Evolutionary conservation across 92 coral and sea anemone genomes (phyloP).

Genomic region (Plumapathes pennacea): DNA sequence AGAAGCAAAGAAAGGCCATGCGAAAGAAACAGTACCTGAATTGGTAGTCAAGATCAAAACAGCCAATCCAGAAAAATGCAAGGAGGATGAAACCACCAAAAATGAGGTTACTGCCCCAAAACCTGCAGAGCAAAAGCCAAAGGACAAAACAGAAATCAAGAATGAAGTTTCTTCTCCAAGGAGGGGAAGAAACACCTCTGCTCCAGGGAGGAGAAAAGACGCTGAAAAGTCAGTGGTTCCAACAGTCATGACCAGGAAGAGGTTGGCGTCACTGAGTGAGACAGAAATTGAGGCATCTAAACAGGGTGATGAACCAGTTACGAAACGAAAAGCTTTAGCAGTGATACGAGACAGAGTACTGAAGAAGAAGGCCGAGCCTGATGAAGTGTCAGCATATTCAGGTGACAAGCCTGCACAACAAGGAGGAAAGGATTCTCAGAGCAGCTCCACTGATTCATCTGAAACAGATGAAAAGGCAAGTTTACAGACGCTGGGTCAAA

Average conservation of each 20-base stretch:
- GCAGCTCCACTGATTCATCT: too few relatives aligned
- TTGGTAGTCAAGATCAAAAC: not conserved
- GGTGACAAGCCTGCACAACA: too few relatives aligned
- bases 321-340: too few relatives aligned
- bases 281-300: conserved; percentile 22
- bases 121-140: too few relatives aligned
- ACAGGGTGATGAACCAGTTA: too few relatives aligned
- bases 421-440: not conserved
- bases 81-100: not conserved
- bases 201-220: conserved; percentile 19
- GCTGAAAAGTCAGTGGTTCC: conserved; percentile 28
- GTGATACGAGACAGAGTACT: too few relatives aligned
- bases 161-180: conserved; percentile 19
- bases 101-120: not conserved
- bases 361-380: too few relatives aligned
- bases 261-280: conserved; percentile 42
- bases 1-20: not conserved
- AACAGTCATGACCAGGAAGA: conserved; percentile 33
- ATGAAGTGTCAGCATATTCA: too few relatives aligned
- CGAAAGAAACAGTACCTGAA: not conserved
- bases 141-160: conserved; percentile 11
- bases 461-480: too few relatives aligned
- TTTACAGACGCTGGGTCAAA: too few relatives aligned
- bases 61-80: not conserved
- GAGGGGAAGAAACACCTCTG: conserved; percentile 14